Evolutionary conservation across 1,140 invertebrate species (phyloP), one percentile per base, ranked within the genome.

Genomic region (Whitmania pigra): DNA sequence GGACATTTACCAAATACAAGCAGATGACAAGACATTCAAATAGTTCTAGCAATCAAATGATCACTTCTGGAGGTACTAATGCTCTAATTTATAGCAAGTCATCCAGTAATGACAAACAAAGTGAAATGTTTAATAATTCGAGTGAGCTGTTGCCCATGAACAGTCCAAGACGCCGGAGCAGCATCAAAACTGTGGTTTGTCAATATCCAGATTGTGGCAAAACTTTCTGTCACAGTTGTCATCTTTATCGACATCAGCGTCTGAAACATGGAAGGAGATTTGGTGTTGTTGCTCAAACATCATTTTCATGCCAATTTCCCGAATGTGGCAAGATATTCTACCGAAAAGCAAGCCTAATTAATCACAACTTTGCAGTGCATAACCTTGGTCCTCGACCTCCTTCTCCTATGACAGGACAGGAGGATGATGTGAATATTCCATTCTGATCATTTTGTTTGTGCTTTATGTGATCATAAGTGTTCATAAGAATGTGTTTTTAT

Each of bases 181-280:
- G 22, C 69, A 27, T 70, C 5, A 70, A 70, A 49, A 70, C 69
- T 53, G 69, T 70, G 36, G 69, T 70, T 49, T 70, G 69, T 49
- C 69, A 70, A 49, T 70, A 70, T 29, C 69, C 69, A 18, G 69
- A 70, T 53, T 70, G 69, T 29, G 69, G 69, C 25, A 70, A 70
- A 49, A 70, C 69, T 9, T 70, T 70, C 43, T 70, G 69, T 31
- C 69, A 70, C 53, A 70, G 69, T n/a, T 70, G 49, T 49, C 69
- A 70, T 53, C 69, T 70, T 4, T 70, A 70, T 53, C 69, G 69
- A 54, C 69, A 70, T 31, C 69, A 70, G 43, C 40, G 69, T 18
- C 15, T 49, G 29, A 70, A 70, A 22, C 69, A 70, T 49, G 69
- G 69, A 18, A 36, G 69, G 17, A 36, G 69, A 49, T 70, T 70